phyloP scores from a whole-genome alignment of 2,113 vertebrate genomes.

The Eurypyga helias region DNA sequence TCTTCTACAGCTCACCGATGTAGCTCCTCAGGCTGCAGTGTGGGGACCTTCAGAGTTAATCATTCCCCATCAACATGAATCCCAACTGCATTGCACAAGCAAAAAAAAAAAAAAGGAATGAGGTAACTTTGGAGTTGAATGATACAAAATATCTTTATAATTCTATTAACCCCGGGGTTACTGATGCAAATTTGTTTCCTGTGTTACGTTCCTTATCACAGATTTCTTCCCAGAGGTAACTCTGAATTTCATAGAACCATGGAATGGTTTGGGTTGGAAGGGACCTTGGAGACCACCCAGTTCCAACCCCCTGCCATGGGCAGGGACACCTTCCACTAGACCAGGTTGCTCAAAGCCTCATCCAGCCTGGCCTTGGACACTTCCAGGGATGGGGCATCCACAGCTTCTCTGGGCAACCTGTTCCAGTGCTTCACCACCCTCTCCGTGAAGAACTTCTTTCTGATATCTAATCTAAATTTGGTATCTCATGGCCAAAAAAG shows the following conservation, averaged over 20 bases:
- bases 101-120: neutral
- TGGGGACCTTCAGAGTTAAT: neutral
- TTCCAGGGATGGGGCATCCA: no score
- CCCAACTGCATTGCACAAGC: neutral
- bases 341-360: no score
- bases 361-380: no score
- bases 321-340: no score
- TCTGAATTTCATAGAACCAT: neutral
- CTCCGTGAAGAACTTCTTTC: no score
- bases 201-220: neutral
- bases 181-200: neutral
- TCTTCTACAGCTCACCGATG: neutral
- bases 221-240: neutral
- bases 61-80: neutral
- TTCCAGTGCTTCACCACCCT: no score
- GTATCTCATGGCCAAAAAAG: neutral
- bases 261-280: no score
- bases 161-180: neutral
- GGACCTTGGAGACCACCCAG: no score
- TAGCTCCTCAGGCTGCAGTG: neutral
- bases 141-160: neutral
- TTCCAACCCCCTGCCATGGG: no score
- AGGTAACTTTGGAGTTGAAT: neutral
- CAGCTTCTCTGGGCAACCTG: no score
- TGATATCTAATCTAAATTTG: neutral